Percentiles rank a stretch among this genome's conserved stretches.
phyloP scores from a whole-genome alignment of 1,140 invertebrate species.

The Pseudoatta argentina region DNA sequence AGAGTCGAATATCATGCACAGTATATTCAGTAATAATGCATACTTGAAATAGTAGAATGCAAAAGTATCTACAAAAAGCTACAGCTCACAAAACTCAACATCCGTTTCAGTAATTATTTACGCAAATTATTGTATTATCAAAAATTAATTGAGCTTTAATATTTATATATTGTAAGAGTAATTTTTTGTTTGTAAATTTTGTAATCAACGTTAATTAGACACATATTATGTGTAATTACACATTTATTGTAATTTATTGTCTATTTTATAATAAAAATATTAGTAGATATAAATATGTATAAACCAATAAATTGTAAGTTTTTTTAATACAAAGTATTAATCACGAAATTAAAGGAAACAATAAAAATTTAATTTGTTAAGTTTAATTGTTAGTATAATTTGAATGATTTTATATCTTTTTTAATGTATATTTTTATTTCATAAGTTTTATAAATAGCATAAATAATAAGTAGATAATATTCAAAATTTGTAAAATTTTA shows the following conservation, averaged over 20 bases:
- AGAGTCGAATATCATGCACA: conserved; percentile 14
- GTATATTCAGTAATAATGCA: not conserved
- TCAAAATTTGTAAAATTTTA: not conserved
- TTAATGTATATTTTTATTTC: not conserved
- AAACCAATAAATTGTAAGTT: not conserved
- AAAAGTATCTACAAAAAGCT: not conserved
- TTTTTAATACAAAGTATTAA: not conserved
- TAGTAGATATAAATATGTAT: not conserved
- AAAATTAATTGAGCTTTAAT: not conserved
- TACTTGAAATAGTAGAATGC: conserved; percentile 1
- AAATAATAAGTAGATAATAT: not conserved
- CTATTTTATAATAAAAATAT: not conserved
- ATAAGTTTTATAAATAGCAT: not conserved
- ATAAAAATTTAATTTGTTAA: not conserved
- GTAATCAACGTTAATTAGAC: not conserved
- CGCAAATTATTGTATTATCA: not conserved
- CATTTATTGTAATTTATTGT: not conserved
- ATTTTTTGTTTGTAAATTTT: not conserved
- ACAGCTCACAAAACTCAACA: not conserved
- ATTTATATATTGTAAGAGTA: not conserved
- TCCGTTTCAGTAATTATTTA: not conserved
- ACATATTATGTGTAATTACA: not conserved
- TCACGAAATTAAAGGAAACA: not conserved
- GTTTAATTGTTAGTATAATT: not conserved
- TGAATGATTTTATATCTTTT: not conserved